Conservation (phyloP, 2,113 vertebrate genomes). For the Canis aureus region DNA sequence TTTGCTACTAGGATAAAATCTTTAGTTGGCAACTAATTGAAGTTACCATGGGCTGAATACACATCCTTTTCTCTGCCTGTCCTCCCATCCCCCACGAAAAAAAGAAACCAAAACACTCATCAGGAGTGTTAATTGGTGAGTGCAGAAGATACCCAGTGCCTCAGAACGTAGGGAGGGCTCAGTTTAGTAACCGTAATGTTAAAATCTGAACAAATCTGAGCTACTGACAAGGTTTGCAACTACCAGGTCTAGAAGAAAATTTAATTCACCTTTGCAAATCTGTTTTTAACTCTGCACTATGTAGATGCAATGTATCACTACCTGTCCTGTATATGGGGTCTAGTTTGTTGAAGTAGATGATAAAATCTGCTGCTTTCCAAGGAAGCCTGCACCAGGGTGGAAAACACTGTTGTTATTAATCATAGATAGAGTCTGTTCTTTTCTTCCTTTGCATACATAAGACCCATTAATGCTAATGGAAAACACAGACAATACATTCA, state of each 20-base stretch:
- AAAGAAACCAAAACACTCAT: conserved; percentile 82
- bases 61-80: conserved; percentile 76
- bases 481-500: conserved; percentile 70
- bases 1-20: conserved; percentile 90
- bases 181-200: conserved; percentile 74
- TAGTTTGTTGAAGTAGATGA: conserved; percentile 53
- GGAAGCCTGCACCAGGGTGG: conserved; percentile 52
- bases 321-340: conserved; percentile 28
- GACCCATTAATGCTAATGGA: conserved; percentile 76
- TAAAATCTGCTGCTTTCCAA: conserved; percentile 61
- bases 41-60: conserved; percentile 85
- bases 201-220: conserved; percentile 67
- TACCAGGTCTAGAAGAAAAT: conserved; percentile 71
- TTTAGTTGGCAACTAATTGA: conserved; percentile 90
- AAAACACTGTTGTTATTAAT: conserved; percentile 72
- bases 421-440: conserved; percentile 59
- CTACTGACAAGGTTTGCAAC: conserved; percentile 79
- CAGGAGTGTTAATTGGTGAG: conserved; percentile 85
- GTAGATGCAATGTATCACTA: conserved; percentile 66
- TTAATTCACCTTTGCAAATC: conserved; percentile 69
- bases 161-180: conserved; percentile 72
- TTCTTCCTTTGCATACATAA: conserved; percentile 73
- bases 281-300: conserved; percentile 74
- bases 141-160: conserved; percentile 55
- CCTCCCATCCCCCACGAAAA: conserved; percentile 58